Conservation (phyloP, 2,888 invertebrate species). For the Euzophera pinguis region DNA sequence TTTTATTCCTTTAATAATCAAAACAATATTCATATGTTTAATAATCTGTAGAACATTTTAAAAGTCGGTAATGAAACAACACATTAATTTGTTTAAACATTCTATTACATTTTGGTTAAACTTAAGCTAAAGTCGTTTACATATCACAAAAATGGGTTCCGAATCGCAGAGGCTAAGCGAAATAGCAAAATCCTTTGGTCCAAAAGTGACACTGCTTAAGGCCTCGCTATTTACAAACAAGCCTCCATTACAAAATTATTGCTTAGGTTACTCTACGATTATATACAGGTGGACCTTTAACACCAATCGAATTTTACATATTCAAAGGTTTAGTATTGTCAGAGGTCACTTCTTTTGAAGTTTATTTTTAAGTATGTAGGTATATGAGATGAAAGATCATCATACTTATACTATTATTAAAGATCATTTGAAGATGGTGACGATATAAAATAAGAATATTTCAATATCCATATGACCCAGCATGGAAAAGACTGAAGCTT, state of each 20-base stretch:
- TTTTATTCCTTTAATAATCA: too few relatives aligned
- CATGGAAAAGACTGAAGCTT: too few relatives aligned
- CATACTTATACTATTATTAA: too few relatives aligned
- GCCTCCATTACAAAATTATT: conserved; percentile 2
- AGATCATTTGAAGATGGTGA: too few relatives aligned
- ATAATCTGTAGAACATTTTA: not conserved
- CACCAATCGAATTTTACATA: too few relatives aligned
- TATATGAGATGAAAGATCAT: too few relatives aligned
- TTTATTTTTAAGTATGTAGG: too few relatives aligned
- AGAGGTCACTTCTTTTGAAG: too few relatives aligned
- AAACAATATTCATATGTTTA: not conserved
- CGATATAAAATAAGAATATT: too few relatives aligned
- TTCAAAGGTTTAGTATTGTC: too few relatives aligned
- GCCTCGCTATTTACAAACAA: not conserved
- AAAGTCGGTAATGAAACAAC: conserved; percentile 17
- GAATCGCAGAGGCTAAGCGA: conserved; percentile 45
- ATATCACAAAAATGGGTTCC: conserved; percentile 53
- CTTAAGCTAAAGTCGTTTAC: conserved; percentile 44
- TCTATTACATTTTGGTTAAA: conserved; percentile 51
- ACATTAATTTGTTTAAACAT: conserved; percentile 40
- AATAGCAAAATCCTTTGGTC: conserved; percentile 34
- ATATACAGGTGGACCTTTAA: too few relatives aligned
- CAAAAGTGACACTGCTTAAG: conserved; percentile 21
- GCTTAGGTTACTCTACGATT: not conserved
- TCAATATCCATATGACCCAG: too few relatives aligned